Conservation (phyloP, 1,140 invertebrate species). For the Tribolium madens region DNA sequence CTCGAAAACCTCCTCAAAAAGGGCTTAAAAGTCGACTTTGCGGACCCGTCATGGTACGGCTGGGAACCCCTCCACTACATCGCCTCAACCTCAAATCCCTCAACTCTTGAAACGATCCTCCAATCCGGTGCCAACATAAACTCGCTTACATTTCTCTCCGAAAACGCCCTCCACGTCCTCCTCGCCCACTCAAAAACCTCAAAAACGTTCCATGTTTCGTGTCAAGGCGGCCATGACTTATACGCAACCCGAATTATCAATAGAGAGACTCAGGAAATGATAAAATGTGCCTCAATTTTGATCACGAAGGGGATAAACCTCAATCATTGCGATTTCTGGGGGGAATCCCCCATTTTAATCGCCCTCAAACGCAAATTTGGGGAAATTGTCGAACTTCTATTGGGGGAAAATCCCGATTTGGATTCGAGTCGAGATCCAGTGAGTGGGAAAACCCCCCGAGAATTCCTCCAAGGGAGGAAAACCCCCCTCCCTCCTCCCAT, state of each 20-base stretch:
- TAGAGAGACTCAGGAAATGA: conserved; percentile 43
- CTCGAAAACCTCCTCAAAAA: background rate
- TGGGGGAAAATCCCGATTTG: conserved; percentile 41
- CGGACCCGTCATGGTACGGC: conserved; percentile 47
- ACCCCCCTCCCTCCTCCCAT: too few relatives aligned
- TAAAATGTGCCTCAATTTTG: conserved; percentile 46
- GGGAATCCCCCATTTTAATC: conserved; percentile 52
- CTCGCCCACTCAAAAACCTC: conserved; percentile 44
- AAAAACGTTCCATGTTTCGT: conserved; percentile 40
- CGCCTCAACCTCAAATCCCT: conserved; percentile 18
- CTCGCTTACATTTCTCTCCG: conserved; percentile 48
- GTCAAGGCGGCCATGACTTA: conserved; percentile 49
- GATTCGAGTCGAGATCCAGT: conserved; percentile 42
- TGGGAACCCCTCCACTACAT: conserved; percentile 55
- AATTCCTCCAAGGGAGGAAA: conserved; percentile 43
- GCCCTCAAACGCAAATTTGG: conserved; percentile 48
- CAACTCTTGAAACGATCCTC: conserved; percentile 40
- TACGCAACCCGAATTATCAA: conserved; percentile 44
- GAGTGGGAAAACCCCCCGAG: conserved; percentile 41
- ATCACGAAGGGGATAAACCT: conserved; percentile 49
- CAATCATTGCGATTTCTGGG: conserved; percentile 54
- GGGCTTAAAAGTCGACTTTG: background rate
- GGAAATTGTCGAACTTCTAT: conserved; percentile 42
- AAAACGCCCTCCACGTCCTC: conserved; percentile 54
- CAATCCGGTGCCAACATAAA: conserved; percentile 36